Percentiles rank a stretch among this genome's conserved stretches.
Evolutionary conservation across 2,113 vertebrate genomes (phyloP).

Genomic region (Oenanthe oenanthe): DNA sequence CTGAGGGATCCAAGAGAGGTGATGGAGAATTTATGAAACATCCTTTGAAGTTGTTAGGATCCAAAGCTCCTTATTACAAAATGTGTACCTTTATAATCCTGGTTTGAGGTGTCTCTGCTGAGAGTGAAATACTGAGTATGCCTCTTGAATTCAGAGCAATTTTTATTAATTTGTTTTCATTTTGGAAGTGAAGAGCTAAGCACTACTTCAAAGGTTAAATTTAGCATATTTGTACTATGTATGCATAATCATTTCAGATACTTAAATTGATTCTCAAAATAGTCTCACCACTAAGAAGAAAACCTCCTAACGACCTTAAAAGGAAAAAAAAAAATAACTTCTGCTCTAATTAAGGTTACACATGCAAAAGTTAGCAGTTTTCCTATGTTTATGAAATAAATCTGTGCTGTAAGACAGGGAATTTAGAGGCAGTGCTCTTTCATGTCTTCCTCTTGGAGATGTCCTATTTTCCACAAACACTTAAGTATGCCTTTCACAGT

Average conservation of each 20-base stretch:
- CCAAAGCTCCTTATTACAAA: neutral
- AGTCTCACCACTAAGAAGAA: neutral
- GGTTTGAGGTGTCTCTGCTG: neutral
- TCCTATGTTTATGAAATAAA: constrained; percentile 17
- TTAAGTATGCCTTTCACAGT: neutral
- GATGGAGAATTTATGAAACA: neutral
- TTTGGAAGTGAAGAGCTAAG: neutral
- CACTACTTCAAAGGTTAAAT: constrained; percentile 40
- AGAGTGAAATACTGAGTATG: neutral
- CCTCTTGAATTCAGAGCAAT: neutral
- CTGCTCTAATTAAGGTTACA: neutral
- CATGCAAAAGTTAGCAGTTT: neutral
- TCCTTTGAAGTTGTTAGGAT: neutral
- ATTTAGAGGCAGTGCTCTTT: neutral
- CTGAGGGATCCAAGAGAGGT: neutral
- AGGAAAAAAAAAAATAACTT: neutral
- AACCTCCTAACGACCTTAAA: neutral
- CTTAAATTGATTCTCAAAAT: constrained; percentile 25
- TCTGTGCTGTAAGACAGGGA: neutral
- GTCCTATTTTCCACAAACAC: neutral
- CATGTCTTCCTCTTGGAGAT: neutral
- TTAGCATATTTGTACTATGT: neutral
- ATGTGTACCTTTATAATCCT: neutral
- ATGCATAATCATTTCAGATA: neutral
- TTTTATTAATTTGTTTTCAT: neutral